Conservation (phyloP, 2,113 vertebrate genomes). For the Furnarius figulus region DNA sequence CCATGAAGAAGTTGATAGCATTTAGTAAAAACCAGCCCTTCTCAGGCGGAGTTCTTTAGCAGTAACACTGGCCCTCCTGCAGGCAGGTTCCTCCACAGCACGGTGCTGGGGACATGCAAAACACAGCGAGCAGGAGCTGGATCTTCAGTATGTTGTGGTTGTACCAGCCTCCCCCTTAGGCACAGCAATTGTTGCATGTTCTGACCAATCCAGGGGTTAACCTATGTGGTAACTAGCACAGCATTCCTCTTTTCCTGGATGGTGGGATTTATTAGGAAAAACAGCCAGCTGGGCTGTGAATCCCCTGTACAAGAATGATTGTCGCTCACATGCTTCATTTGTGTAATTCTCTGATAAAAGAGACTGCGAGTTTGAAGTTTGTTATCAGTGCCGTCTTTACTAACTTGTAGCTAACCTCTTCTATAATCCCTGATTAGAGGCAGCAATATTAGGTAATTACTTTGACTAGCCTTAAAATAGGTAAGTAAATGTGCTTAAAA, state of each 20-base stretch:
- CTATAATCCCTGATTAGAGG: not conserved
- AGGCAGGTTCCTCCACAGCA: not conserved
- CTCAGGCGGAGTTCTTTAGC: rapidly evolving
- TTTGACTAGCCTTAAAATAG: not conserved
- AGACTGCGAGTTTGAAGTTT: not conserved
- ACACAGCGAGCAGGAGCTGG: not conserved
- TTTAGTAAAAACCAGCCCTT: not conserved
- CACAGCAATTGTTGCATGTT: not conserved
- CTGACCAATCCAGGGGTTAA: not conserved
- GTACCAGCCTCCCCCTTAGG: not conserved
- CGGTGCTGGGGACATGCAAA: not conserved
- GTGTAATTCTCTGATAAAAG: not conserved
- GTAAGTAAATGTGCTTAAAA: not conserved
- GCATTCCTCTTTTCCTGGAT: not conserved
- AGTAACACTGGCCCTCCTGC: not conserved
- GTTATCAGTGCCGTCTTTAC: not conserved
- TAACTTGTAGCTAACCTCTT: not conserved
- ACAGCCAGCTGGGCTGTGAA: not conserved
- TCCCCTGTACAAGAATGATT: not conserved
- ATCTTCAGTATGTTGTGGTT: not conserved
- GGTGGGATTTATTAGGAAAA: not conserved
- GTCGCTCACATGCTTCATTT: not conserved
- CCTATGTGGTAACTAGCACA: not conserved
- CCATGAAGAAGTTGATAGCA: not conserved
- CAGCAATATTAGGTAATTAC: not conserved